Base-by-base conservation (phyloP, 2,797 vertebrate species). In the Acropternis orthonyx region DNA sequence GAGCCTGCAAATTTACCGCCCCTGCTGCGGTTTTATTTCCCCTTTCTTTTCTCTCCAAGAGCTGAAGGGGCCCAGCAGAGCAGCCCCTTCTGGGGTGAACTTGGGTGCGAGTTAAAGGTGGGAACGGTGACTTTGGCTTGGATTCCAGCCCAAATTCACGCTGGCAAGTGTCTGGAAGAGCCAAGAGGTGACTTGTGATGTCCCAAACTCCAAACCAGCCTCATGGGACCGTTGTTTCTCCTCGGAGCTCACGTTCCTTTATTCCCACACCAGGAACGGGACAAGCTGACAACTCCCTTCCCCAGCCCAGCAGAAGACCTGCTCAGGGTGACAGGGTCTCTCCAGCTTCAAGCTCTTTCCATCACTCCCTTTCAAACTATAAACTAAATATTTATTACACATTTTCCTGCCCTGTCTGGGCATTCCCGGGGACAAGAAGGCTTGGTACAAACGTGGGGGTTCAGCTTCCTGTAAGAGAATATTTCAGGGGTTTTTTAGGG, bases 201-300 rank as follows among this genome's bases (percentile, higher is more conserved):
- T 89, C 52, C 52, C 43, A 85, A 10, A 52, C 49, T 52, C 26
- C 41, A 65, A 66, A 39, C 3, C 30, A 85, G n/a, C 30, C 66
- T 23, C n/a, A n/a, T n/a, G n/a, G n/a, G n/a, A n/a, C n/a, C 41
- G 14, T 14, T 63, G 19, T 2, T 19, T 7, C 6, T 34, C 8
- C 39, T 52, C 61, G 49, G 20, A 81, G 15, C 23, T 62, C 68
- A 37, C 3, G 5, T 23, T 83, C 7, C 16, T 62, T 68, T 24
- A 18, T 43, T 37, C 62, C 49, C 1, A 0, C 22, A 27, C 8
- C 49, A 69, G 41, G 78, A 71, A 61, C 14, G 16, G 14, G 12
- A 28, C 13, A 4, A 43, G 10, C 18, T 52, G 24, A 7, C 21
- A 2, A 0, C 19, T 63, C 3, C 12, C 16, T 46, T 23, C n/a